phyloP scores from a whole-genome alignment of 2,888 invertebrate genomes.

The Microchrysa polita region DNA sequence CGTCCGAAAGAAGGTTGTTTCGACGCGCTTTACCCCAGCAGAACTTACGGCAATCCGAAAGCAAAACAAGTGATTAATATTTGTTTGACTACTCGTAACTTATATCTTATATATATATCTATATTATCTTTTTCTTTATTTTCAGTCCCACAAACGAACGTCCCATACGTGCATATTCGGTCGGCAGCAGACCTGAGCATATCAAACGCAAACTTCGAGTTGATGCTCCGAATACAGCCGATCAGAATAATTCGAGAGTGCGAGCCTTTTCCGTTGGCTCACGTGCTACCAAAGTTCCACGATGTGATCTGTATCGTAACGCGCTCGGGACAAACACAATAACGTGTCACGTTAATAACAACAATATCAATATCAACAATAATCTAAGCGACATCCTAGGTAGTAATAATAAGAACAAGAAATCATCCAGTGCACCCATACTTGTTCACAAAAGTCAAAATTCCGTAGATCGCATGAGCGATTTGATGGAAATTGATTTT shows the following conservation, averaged over 20 bases:
- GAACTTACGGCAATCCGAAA: not conserved
- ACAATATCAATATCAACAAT: slow-evolving; percentile 53
- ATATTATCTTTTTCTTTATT: not conserved
- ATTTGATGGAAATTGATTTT: slow-evolving; percentile 86
- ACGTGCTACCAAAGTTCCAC: slow-evolving; percentile 68
- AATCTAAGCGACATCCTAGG: slow-evolving; percentile 53
- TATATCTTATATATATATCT: no score
- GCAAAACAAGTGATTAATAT: not conserved
- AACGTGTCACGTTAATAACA: slow-evolving; percentile 52
- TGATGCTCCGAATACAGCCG: slow-evolving; percentile 64
- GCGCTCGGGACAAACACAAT: slow-evolving; percentile 56
- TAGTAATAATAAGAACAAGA: slow-evolving; percentile 61
- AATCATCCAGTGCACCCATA: slow-evolving; percentile 77
- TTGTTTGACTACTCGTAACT: no score
- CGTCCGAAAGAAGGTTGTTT: no score
- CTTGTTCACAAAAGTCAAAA: slow-evolving; percentile 66
- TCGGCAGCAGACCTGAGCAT: slow-evolving; percentile 81
- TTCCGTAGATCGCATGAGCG: slow-evolving; percentile 74
- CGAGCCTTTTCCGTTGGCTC: slow-evolving; percentile 84
- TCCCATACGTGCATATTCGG: slow-evolving; percentile 84
- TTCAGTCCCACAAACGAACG: slow-evolving; percentile 62
- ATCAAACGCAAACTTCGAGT: slow-evolving; percentile 67
- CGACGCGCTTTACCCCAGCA: no score
- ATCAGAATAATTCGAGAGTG: slow-evolving; percentile 67
- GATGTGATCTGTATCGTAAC: slow-evolving; percentile 59